These are phyloP conservation scores for Cataglyphis rosenhaueri DNA, from an alignment of 2,888 invertebrate species.

Conservation along the genomic window DNA sequence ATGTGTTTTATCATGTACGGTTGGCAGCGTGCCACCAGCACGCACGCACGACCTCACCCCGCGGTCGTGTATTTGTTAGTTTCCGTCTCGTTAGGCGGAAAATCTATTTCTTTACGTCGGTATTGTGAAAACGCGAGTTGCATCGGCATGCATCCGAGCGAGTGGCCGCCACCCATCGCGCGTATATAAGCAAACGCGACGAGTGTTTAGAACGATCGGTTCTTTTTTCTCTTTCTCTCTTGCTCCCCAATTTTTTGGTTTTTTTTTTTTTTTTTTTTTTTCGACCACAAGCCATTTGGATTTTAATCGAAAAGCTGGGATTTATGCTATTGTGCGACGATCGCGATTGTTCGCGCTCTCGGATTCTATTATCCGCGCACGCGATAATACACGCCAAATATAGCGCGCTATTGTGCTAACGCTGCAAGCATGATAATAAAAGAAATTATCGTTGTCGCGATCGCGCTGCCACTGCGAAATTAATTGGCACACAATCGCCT, in stretches of 20 bases:
- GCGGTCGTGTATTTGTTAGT: constrained; percentile 77
- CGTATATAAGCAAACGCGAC: constrained; percentile 44
- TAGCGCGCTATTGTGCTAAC: constrained; percentile 41
- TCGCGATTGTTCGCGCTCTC: constrained; percentile 46
- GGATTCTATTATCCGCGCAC: constrained; percentile 55
- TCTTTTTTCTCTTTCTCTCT: not conserved
- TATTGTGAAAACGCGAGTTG: constrained; percentile 65
- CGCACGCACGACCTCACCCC: constrained; percentile 79
- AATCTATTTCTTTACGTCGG: constrained; percentile 82
- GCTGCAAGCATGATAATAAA: constrained; percentile 49
- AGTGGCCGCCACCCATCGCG: constrained; percentile 51
- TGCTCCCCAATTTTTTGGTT: not conserved
- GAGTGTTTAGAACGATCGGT: constrained; percentile 59
- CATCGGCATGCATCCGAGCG: constrained; percentile 27
- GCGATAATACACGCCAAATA: constrained; percentile 52
- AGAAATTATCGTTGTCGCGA: constrained; percentile 49
- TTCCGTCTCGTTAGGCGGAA: constrained; percentile 83
- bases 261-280: constrained; percentile 12
- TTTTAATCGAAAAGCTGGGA: constrained; percentile 63
- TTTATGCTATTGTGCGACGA: constrained; percentile 57
- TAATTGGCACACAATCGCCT: constrained; percentile 33
- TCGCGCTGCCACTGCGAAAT: constrained; percentile 35
- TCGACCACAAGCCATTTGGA: constrained; percentile 64
- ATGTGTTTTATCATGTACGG: constrained; percentile 79
- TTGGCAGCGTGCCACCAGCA: constrained; percentile 78